Base-by-base conservation (phyloP, 2,888 invertebrate genomes). In the Graphium colonna region DNA sequence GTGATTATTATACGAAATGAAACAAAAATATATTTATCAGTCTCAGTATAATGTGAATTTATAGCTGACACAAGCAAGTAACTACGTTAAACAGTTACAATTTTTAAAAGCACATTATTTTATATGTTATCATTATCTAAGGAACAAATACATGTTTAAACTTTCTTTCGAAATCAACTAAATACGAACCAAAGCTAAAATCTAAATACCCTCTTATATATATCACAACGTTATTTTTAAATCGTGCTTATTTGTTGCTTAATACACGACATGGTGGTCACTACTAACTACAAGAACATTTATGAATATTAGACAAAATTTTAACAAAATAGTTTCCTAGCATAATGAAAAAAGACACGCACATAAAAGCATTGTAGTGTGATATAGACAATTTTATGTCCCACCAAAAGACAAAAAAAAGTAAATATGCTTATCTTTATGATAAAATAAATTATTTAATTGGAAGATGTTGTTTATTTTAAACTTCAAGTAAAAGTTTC, bases 11-110 rank as follows among this genome's bases (percentile, higher is more conserved):
- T n/a, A n/a, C n/a, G 4, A 45, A 54, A 54, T 54, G 12, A 54
- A 54, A 53, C 53, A 45, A 39, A 10, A 54, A 53, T 43, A 36
- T 39, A 28, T 52, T 38, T 49, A 31, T 54, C 54, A 54, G 54
- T 54, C 54, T 49, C 54, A 45, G 54, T 54, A 49, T 49, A 49
- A 54, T 50, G 54, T 54, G 54, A 49, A 49, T 49, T 54, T 54
- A 54, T 54, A 54, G 54, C 54, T 54, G 49, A 54, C 54, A 54
- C 54, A 54, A 54, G 54, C 49, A 50, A 49, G 39, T 52, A 28
- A 31, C 33, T 49, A 52, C 38, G 26, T 36, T 38, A 33, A n/a
- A 52, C 42, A 18, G 21, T 39, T 28, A 40, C 16, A 28, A 43
- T n/a, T 31, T 12, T 42, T 13, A 33, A 28, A 53, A 48, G 52